Evolutionary conservation across 2,113 vertebrate species (phyloP).

Genomic region (Gasterosteus aculeatus): DNA sequence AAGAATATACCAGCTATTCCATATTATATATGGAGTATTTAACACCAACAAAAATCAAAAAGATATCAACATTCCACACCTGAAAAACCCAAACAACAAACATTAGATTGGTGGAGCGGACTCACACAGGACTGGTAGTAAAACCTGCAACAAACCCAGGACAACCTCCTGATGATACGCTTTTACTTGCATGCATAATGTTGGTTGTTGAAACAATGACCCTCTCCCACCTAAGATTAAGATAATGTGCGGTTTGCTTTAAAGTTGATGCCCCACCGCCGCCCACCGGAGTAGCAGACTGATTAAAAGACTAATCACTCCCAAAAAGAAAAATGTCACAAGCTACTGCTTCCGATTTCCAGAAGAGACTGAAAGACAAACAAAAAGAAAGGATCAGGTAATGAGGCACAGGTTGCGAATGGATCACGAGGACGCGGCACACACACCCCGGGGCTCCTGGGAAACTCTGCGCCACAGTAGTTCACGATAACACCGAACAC

Average conservation of each 20-base stretch:
- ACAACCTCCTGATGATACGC: not conserved
- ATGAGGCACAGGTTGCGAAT: constrained; percentile 76
- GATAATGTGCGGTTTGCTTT: not conserved
- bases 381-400: constrained; percentile 61
- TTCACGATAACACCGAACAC: constrained; percentile 72
- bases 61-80: not conserved
- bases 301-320: constrained; percentile 61
- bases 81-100: constrained; percentile 20
- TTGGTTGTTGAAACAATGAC: not conserved
- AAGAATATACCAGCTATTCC: not conserved
- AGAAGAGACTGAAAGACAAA: constrained; percentile 72
- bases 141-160: too few relatives aligned
- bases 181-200: constrained; percentile 1
- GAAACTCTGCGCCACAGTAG: constrained; percentile 66
- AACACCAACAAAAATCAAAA: not conserved
- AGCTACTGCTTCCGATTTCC: constrained; percentile 71
- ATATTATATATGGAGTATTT: not conserved
- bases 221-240: not conserved
- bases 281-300: not conserved
- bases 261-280: not conserved
- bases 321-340: constrained; percentile 59
- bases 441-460: constrained; percentile 67
- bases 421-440: constrained; percentile 15
- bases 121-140: constrained; percentile 12
- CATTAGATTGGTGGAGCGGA: not conserved